Evolutionary conservation across 2,888 invertebrate genomes (phyloP), one percentile per base, ranked within the genome.

Genomic region (Xanthorhoe designata): DNA sequence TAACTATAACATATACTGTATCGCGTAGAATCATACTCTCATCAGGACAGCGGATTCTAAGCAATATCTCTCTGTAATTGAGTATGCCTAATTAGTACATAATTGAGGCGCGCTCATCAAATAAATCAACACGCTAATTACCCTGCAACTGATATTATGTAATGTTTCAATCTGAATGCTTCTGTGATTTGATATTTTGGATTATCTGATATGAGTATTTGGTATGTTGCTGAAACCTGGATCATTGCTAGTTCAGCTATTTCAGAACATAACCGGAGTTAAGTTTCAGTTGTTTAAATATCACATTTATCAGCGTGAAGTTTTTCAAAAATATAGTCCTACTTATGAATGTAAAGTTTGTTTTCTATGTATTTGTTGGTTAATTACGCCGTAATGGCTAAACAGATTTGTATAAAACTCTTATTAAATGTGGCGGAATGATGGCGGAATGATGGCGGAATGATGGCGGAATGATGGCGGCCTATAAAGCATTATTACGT

Each of bases 51-150:
- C 4, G 52, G 35, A 8, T 52, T 51, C 13, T 38, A 38, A 54
- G 58, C 58, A 65, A 61, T 64, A 66, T 71, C 51, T 45, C 35
- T 35, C 18, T 67, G 67, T 74, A 78, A 77, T 76, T 78, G 74
- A 72, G 68, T 70, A 73, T 71, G 64, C 51, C 69, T 80, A 78
- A 81, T 79, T 81, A 78, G 75, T 70, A 72, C 71, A 71, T 77
- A 80, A 81, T 82, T 79, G 78, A 70, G 71, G 71, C 68, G 73
- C 73, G 72, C 67, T 70, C 72, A 67, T 77, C 77, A 77, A 77
- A 81, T 83, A 82, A 81, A 84, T 82, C 81, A 84, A 78, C 78
- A 73, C 71, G 68, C 56, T 70, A 75, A 74, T 69, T 69, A 71
- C 66, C 66, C 70, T 71, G 57, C 70, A 73, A 59, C 62, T 70